These are phyloP conservation scores for Ceyx cyanopectus DNA, from an alignment of 2,113 vertebrate genomes.

Conservation along the genomic window DNA sequence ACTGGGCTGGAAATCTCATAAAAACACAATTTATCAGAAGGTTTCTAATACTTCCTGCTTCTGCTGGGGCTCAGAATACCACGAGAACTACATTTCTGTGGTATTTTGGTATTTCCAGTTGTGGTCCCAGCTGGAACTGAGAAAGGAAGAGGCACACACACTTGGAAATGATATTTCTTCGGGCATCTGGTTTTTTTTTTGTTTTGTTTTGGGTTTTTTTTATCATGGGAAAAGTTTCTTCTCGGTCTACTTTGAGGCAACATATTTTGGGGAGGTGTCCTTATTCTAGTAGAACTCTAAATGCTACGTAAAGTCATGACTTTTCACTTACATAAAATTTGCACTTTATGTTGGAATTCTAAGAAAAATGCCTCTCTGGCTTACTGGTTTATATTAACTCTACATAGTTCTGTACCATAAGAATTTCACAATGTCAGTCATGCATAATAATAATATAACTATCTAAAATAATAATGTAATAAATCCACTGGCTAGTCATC, in stretches of 20 bases:
- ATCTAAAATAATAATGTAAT: constrained; percentile 70
- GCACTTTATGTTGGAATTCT: constrained; percentile 23
- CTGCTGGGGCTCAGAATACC: constrained; percentile 53
- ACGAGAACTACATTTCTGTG: constrained; percentile 69
- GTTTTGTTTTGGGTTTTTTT: constrained; percentile 38
- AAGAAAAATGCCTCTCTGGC: constrained; percentile 45
- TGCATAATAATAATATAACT: constrained; percentile 69
- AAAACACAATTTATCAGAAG: constrained; percentile 64
- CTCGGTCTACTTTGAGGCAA: not conserved
- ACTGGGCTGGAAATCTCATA: constrained; percentile 36
- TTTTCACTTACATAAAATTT: constrained; percentile 55
- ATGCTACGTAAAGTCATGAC: not conserved
- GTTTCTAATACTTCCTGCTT: constrained; percentile 70
- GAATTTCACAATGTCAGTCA: constrained; percentile 62
- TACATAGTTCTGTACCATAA: constrained; percentile 47
- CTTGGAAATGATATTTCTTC: constrained; percentile 19
- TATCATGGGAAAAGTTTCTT: constrained; percentile 35
- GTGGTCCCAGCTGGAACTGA: constrained; percentile 39
- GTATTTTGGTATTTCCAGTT: constrained; percentile 68
- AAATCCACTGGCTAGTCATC: constrained; percentile 69
- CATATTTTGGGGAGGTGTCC: not conserved
- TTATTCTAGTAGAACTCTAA: not conserved
- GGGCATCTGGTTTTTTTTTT: constrained; percentile 18
- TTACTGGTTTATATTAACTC: constrained; percentile 56
- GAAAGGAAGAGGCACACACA: constrained; percentile 37